A percentile compares a stretch with the other conserved stretches of the same genome.
Conservation (phyloP, 2,113 vertebrate species). For the Machaerirhynchus nigripectus region DNA sequence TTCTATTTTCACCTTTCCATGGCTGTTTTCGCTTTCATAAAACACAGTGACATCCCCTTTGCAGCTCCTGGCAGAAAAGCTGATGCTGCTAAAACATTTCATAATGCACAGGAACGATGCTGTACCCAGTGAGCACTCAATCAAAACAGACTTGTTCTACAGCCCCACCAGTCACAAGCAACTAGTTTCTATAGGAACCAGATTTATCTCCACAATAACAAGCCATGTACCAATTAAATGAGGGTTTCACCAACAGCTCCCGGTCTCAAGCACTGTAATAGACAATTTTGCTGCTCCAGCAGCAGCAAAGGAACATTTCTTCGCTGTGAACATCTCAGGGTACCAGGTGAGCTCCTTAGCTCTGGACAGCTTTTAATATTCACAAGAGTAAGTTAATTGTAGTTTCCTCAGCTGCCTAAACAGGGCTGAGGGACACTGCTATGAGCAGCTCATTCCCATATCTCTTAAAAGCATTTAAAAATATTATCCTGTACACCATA, state of each 20-base stretch:
- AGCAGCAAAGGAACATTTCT: not conserved
- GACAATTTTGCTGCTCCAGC: not conserved
- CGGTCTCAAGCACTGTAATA: not conserved
- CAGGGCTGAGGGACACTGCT: not conserved
- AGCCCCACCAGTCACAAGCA: not conserved
- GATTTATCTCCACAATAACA: constrained; percentile 2
- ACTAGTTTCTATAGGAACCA: constrained; percentile 30
- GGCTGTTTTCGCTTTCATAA: not conserved
- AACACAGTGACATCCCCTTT: not conserved
- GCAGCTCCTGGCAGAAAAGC: not conserved
- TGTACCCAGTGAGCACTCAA: not conserved
- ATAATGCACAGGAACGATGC: not conserved
- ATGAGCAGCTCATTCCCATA: not conserved
- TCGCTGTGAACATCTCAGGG: rapidly evolving
- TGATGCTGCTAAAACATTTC: not conserved
- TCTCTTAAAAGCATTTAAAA: not conserved
- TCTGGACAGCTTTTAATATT: not conserved
- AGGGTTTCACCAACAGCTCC: not conserved
- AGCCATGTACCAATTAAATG: not conserved
- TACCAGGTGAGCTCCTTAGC: not conserved
- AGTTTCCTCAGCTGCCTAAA: not conserved
- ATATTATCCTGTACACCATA: not conserved
- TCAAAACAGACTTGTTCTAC: not conserved
- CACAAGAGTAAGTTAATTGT: not conserved
- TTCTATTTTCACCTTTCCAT: not conserved